Evolutionary conservation across 2,113 vertebrate genomes (phyloP).

Genomic region (Herpailurus yagouaroundi): DNA sequence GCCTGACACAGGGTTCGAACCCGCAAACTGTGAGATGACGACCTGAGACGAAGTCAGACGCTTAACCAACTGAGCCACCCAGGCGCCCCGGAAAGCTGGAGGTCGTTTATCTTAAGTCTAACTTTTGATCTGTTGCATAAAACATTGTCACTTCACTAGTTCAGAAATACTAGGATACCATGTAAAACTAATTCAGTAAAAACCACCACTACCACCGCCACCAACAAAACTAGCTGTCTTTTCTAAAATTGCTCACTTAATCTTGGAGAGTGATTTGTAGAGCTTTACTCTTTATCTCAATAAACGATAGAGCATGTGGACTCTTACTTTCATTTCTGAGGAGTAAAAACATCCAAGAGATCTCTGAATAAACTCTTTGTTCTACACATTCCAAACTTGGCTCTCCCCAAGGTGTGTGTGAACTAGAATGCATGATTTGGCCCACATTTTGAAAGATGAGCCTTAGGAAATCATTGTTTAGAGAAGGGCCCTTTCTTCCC

Average conservation of each 20-base stretch:
- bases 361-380: constrained; percentile 69
- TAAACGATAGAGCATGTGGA: neutral
- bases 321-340: constrained; percentile 25
- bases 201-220: neutral
- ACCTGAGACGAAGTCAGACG: no score
- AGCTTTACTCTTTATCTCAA: neutral
- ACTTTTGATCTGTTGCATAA: neutral
- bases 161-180: neutral
- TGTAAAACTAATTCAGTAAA: constrained; percentile 9
- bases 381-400: constrained; percentile 34
- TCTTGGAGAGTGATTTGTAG: neutral
- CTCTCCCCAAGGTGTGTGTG: constrained; percentile 7
- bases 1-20: no score
- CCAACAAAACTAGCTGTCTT: neutral
- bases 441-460: constrained; percentile 51
- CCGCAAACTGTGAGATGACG: no score
- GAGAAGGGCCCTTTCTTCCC: neutral
- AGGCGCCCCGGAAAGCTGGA: neutral
- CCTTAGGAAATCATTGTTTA: constrained; percentile 36
- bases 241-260: constrained; percentile 43
- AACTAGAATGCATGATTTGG: neutral
- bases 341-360: constrained; percentile 33
- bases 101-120: neutral
- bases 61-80: no score
- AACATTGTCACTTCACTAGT: neutral